Conservation (phyloP, 2,113 vertebrate genomes). For the Salminus brasiliensis region DNA sequence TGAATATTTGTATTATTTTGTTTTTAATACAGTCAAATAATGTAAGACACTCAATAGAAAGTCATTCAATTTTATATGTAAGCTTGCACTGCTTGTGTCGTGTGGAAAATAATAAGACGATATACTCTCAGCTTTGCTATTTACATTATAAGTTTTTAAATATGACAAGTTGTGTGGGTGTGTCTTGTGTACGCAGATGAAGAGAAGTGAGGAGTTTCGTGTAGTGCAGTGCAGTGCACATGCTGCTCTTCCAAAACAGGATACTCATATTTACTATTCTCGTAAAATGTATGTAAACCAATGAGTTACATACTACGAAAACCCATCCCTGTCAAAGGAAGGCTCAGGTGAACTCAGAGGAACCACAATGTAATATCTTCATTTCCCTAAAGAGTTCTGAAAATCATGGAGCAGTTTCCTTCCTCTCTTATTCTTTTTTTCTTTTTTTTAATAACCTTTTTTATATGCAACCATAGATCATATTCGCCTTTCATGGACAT, state of each 20-base stretch:
- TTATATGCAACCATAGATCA: conserved; percentile 28
- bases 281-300: background rate
- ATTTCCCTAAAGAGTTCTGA: background rate
- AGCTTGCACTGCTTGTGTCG: too few relatives aligned
- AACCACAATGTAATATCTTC: background rate
- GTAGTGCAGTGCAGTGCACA: too few relatives aligned
- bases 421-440: background rate
- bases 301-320: background rate
- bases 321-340: background rate
- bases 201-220: too few relatives aligned
- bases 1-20: too few relatives aligned
- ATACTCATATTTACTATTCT: conserved; percentile 35
- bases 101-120: too few relatives aligned
- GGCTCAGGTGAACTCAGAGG: background rate
- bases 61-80: too few relatives aligned
- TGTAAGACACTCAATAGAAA: too few relatives aligned
- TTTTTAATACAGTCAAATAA: too few relatives aligned
- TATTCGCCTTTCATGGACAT: conserved; percentile 27
- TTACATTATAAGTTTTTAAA: too few relatives aligned
- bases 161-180: too few relatives aligned
- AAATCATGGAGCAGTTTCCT: background rate
- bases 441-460: conserved; percentile 8
- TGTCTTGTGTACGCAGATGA: too few relatives aligned
- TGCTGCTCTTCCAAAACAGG: conserved; percentile 30
- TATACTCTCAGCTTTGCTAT: too few relatives aligned